A percentile compares a stretch with the other conserved stretches of the same genome.
Conservation (phyloP, 2,888 invertebrate species). For the Entomobrya multifasciata region DNA sequence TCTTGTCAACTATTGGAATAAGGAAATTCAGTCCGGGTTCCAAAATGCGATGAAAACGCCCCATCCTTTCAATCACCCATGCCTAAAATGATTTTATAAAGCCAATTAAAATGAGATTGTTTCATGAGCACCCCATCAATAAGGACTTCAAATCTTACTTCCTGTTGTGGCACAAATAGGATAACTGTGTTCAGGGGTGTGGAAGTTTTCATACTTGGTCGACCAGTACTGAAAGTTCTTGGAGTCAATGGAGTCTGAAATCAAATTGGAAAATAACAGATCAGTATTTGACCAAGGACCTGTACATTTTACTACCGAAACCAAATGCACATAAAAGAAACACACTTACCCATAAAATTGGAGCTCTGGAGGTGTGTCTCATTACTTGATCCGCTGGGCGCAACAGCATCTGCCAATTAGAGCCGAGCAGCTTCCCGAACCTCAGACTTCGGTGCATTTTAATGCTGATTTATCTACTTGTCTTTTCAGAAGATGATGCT, state of each 20-base stretch:
- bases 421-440: constrained; percentile 9
- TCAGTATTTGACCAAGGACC: not conserved
- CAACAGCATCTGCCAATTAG: constrained; percentile 38
- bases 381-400: constrained; percentile 37
- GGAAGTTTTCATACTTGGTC: constrained; percentile 82
- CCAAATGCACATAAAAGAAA: not conserved
- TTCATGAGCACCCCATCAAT: too few relatives aligned
- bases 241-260: too few relatives aligned
- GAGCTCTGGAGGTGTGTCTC: constrained; percentile 14
- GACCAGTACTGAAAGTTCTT: constrained; percentile 55
- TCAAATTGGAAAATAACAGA: not conserved
- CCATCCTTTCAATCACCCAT: constrained; percentile 99
- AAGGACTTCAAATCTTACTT: constrained; percentile 86
- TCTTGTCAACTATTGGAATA: constrained; percentile 93
- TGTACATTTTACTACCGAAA: not conserved
- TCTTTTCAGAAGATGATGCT: not conserved
- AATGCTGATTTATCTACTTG: not conserved
- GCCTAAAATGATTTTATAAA: constrained; percentile 86
- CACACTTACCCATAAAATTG: constrained; percentile 16
- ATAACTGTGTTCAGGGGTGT: constrained; percentile 95
- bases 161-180: constrained; percentile 99
- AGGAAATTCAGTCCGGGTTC: constrained; percentile 97
- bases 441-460: constrained; percentile 51
- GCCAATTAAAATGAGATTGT: too few relatives aligned
- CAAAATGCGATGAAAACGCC: constrained; percentile 95